Evolutionary conservation across 2,888 invertebrate species (phyloP).

Genomic region (Argyra leucocephala): DNA sequence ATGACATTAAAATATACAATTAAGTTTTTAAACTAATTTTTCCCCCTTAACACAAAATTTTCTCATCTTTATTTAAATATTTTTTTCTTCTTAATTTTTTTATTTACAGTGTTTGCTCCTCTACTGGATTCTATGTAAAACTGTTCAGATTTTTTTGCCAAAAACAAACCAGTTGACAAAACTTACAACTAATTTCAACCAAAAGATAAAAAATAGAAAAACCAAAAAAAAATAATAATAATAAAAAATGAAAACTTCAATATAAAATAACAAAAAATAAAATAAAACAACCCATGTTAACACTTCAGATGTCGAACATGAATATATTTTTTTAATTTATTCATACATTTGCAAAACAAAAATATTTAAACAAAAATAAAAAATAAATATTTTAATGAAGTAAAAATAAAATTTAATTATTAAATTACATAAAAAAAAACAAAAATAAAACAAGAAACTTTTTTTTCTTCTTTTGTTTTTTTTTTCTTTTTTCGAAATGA

Average conservation of each 20-base stretch:
- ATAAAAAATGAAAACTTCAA: not conserved
- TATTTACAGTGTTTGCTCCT: constrained; percentile 5
- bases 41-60: no score
- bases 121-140: constrained; percentile 1
- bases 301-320: constrained; percentile 1
- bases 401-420: not conserved
- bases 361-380: not conserved
- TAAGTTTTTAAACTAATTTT: no score
- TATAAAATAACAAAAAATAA: not conserved
- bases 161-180: constrained; percentile 5
- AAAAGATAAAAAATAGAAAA: no score
- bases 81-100: not conserved
- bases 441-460: no score
- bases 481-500: not conserved
- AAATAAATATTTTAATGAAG: not conserved
- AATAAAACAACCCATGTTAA: not conserved
- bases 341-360: not conserved
- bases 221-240: no score
- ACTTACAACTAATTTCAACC: not conserved
- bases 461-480: no score
- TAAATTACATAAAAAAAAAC: not conserved
- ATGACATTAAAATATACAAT: no score
- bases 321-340: constrained; percentile 4
- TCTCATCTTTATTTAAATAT: not conserved
- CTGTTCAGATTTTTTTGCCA: constrained; percentile 6